Base-by-base conservation (phyloP, 2,113 vertebrate genomes). In the Gavialis gangeticus region DNA sequence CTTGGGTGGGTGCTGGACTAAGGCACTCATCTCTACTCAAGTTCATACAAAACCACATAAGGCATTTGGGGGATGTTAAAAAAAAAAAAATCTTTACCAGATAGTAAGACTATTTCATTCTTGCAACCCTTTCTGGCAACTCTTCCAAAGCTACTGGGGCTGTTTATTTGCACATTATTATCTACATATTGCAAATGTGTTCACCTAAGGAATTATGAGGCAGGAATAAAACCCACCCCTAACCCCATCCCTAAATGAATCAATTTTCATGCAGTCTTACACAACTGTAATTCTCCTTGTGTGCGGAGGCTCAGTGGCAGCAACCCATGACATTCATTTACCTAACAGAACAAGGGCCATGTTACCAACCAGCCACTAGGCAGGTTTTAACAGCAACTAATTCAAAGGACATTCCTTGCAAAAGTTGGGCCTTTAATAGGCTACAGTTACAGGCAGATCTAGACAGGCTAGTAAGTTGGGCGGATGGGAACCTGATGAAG, bases 81-180 rank as follows among this genome's bases (percentile, higher is more conserved):
- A 64, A 64, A 28, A 28, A 28, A 64, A 64, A 27, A 18, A 22
- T 21, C n/a, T 13, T 66, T 66, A 46, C 46, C 46, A 46, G 46
- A 46, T 46, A 46, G 46, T 46, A 9, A 46, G 9, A 46, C 46
- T 46, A 46, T 46, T 46, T 46, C 46, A 60, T 67, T 58, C n/a
- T 34, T 28, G 21, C 30, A 73, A 62, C 21, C 5, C 66, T 78
- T 25, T 71, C 10, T 17, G 6, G 37, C 60, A 87, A 28, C 56
- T 96, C 56, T 87, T 24, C 57, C 67, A 91, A 83, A 84, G 17
- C 24, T 82, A 30, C 30, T 79, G 58, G 58, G 54, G 46, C 7
- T 46, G 46, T 46, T 46, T 56, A 25, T 10, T 56, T 56, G 55
- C 56, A 75, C 0, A 0, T 92, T 66, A 15, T 1, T 55, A 34